These are phyloP conservation scores for Machaerirhynchus nigripectus DNA, from an alignment of 2,113 vertebrate species.

Conservation along the genomic window DNA sequence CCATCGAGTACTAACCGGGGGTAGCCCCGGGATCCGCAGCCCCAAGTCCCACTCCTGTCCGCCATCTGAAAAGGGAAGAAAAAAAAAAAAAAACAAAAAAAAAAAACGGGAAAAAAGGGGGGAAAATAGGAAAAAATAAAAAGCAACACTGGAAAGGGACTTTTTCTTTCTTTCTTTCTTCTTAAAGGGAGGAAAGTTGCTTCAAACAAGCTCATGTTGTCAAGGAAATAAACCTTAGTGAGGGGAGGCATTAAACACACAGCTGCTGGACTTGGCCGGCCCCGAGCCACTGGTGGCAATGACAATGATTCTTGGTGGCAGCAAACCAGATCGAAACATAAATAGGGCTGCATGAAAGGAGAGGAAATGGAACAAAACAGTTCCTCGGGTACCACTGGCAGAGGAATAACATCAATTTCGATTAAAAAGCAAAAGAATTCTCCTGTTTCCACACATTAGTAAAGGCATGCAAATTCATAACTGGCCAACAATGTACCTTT, in stretches of 20 bases:
- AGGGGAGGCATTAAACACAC: conserved; percentile 77
- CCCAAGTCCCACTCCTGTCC: background rate
- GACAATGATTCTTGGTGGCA: conserved; percentile 78
- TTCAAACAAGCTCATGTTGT: conserved; percentile 77
- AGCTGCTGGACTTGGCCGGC: conserved; percentile 86
- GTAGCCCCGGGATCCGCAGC: background rate
- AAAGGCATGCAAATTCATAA: conserved; percentile 81
- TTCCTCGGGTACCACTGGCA: conserved; percentile 80
- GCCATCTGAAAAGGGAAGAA: background rate
- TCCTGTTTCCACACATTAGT: conserved; percentile 79
- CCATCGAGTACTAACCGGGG: background rate
- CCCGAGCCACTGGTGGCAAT: conserved; percentile 68
- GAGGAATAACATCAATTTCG: conserved; percentile 83
- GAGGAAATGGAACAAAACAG: conserved; percentile 81
- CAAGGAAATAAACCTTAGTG: conserved; percentile 80
- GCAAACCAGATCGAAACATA: conserved; percentile 77
- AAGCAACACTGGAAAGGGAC: background rate
- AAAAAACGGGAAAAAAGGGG: accelerated
- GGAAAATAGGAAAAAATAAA: background rate
- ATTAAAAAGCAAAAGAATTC: conserved; percentile 73
- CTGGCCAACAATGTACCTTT: conserved; percentile 81
- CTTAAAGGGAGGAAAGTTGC: conserved; percentile 59
- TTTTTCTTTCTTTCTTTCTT: background rate
- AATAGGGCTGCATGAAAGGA: conserved; percentile 81
- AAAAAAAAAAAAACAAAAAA: accelerated